Evolutionary conservation across 2,888 invertebrate species (phyloP).

Genomic region (Nyleta sp.): DNA sequence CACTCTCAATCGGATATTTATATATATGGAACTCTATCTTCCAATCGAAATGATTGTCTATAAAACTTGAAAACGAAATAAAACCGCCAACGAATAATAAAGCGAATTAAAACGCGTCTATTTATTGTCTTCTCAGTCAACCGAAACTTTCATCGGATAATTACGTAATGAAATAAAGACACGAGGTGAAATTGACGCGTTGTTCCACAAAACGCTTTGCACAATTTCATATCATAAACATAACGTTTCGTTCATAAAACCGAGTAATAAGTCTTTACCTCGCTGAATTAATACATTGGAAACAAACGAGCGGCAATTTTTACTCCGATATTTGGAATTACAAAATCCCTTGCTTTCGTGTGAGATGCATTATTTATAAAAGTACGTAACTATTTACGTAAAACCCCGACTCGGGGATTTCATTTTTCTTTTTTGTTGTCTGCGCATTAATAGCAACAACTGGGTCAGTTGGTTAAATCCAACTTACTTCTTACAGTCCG

Average conservation of each 20-base stretch:
- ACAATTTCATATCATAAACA: neutral
- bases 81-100: slow-evolving; percentile 9
- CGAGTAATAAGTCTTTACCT: slow-evolving; percentile 17
- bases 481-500: too few species aligned
- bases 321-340: slow-evolving; percentile 9
- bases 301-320: neutral
- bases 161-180: slow-evolving; percentile 29
- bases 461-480: too few species aligned
- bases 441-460: too few species aligned
- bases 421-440: slow-evolving; percentile 23
- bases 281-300: slow-evolving; percentile 8
- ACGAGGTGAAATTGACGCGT: too few species aligned
- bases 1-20: too few species aligned
- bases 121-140: slow-evolving; percentile 17
- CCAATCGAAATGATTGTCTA: slow-evolving; percentile 3
- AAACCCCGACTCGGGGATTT: too few species aligned
- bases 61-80: neutral
- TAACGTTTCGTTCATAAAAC: slow-evolving; percentile 22
- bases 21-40: too few species aligned
- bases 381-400: slow-evolving; percentile 29
- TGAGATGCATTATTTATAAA: slow-evolving; percentile 33
- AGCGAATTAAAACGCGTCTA: neutral
- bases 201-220: too few species aligned
- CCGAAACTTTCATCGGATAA: slow-evolving; percentile 20
- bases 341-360: slow-evolving; percentile 14